Conservation (phyloP, 1,140 invertebrate species). For the Drosophila varians region DNA sequence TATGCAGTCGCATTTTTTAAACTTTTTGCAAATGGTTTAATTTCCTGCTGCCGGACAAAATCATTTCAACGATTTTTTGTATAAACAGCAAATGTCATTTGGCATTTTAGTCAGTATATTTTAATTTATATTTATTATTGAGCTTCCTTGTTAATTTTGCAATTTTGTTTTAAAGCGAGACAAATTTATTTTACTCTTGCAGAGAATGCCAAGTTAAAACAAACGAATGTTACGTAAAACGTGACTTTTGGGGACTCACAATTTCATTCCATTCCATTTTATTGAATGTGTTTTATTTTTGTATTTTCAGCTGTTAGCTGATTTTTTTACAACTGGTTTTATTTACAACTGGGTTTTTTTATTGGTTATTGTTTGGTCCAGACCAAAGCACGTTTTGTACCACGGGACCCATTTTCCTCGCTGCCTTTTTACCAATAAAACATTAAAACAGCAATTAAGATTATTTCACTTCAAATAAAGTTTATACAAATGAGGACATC, state of each 20-base stretch:
- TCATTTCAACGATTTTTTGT: constrained; percentile 47
- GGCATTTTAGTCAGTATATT: constrained; percentile 11
- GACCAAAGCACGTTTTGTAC: constrained; percentile 54
- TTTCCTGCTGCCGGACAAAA: constrained; percentile 44
- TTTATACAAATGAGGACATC: too few relatives aligned
- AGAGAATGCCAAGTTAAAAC: constrained; percentile 25
- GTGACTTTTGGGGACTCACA: constrained; percentile 63
- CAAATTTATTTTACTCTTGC: constrained; percentile 22
- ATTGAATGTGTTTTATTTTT: constrained; percentile 1
- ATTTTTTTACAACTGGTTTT: constrained; percentile 17
- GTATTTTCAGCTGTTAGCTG: constrained; percentile 21
- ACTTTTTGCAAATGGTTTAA: constrained; percentile 47
- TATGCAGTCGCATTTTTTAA: constrained; percentile 33
- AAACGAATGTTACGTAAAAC: constrained; percentile 56
- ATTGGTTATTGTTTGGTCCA: constrained; percentile 21
- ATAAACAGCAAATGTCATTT: constrained; percentile 47
- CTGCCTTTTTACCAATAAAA: too few relatives aligned
- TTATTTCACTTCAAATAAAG: too few relatives aligned
- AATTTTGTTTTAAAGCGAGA: constrained; percentile 45
- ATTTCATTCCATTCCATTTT: constrained; percentile 35
- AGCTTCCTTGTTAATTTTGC: constrained; percentile 25
- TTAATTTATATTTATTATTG: constrained; percentile 32
- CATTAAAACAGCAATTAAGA: too few relatives aligned
- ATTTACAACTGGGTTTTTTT: constrained; percentile 8
- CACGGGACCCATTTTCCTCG: constrained; percentile 32